Evolutionary conservation across 2,797 vertebrate genomes (phyloP), one percentile per base, ranked within the genome.

Genomic region (Rhinoraja longicauda): DNA sequence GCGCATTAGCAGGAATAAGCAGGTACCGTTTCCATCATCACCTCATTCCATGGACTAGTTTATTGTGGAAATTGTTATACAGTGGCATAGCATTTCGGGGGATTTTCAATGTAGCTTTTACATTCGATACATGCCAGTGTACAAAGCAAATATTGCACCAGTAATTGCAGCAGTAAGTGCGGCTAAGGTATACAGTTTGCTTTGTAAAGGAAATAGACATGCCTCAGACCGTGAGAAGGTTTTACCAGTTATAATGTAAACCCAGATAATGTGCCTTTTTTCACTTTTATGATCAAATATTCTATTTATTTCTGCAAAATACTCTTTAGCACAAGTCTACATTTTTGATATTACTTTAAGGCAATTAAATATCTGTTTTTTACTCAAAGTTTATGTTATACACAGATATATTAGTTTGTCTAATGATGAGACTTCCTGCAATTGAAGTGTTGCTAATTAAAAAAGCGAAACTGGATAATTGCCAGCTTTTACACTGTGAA

Each of bases 21-120:
- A 88, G 64, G 1, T 62, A 67, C 10, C 1, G 12, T 36, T 88
- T 36, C 62, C 62, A 88, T 92, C 90, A 75, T 75, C 57, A 75
- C 90, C 90, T 75, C 70, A 92, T 92, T 73, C 75, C 64, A 75
- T 57, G 53, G 67, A 75, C 70, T 92, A 67, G 90, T 57, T 75
- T 75, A 57, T 45, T 36, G 70, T 92, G 70, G 29, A 92, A 92
- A 92, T 91, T 45, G 67, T 88, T 64, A 64, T 10, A 91, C 21
- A 45, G 19, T 72, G 8, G 32, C n/a, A 26, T 72, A 12, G 67
- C 1, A 72, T 92, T 75, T 73, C 92, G 26, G 12, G 39, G 29
- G 36, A 73, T 91, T 73, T 21, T 70, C 39, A 53, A 29, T 75
- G 70, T 24, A 7, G 70, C 39, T 92, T 92, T 92, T 92, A 73